phyloP scores from a whole-genome alignment of 2,113 vertebrate genomes.

The Butastur rufipennis region DNA sequence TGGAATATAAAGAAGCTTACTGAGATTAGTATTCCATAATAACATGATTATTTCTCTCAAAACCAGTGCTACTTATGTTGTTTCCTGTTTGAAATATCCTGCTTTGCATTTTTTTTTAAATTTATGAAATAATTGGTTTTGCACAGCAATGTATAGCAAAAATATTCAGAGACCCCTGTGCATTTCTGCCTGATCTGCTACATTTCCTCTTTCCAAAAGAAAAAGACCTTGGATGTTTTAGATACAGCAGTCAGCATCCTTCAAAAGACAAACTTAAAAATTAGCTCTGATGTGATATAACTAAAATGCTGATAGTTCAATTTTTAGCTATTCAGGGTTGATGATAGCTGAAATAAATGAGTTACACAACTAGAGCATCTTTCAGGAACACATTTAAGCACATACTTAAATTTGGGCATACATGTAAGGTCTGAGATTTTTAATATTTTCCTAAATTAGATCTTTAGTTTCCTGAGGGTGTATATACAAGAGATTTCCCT shows the following conservation, averaged over 20 bases:
- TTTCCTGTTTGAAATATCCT: slow-evolving; percentile 60
- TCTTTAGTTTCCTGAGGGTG: background rate
- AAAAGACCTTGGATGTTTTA: slow-evolving; percentile 37
- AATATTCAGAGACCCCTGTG: slow-evolving; percentile 18
- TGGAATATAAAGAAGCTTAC: slow-evolving; percentile 27
- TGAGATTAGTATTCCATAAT: slow-evolving; percentile 46
- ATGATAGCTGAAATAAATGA: background rate
- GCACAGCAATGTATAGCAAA: slow-evolving; percentile 6
- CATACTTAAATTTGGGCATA: background rate
- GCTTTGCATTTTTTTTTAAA: slow-evolving; percentile 48
- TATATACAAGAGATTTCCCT: background rate
- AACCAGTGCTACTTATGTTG: slow-evolving; percentile 30
- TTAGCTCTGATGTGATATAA: slow-evolving; percentile 25
- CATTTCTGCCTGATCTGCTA: slow-evolving; percentile 19
- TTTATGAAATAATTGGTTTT: slow-evolving; percentile 57
- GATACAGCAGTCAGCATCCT: background rate
- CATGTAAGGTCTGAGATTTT: background rate
- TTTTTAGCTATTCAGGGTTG: background rate
- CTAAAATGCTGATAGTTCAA: slow-evolving; percentile 37
- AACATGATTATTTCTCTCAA: slow-evolving; percentile 52
- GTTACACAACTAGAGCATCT: background rate
- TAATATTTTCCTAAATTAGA: background rate
- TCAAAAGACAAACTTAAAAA: slow-evolving; percentile 43
- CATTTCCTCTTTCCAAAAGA: slow-evolving; percentile 2
- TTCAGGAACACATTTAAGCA: background rate